Evolutionary conservation across 2,888 invertebrate species (phyloP), one percentile per base, ranked within the genome.

Genomic region (Mythimna pallens): DNA sequence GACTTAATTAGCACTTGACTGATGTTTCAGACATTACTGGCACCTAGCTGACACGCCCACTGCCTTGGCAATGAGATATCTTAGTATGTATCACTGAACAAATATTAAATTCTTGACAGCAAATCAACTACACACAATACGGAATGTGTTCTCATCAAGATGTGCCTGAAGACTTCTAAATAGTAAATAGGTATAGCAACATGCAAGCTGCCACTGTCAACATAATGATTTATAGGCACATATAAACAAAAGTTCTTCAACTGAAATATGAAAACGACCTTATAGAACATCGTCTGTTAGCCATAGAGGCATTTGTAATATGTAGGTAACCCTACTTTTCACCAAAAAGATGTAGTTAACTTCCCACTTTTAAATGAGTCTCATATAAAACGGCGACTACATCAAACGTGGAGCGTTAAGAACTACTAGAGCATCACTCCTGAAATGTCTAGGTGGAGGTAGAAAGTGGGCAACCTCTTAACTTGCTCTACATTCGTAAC

Each of bases 401-500:
- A 25, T 67, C 17, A 57, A 72, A 80, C 25, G 25, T 63, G 36
- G 17, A 69, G 67, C 65, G 22, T 58, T 61, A 57, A 69, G 62
- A 76, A 71, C 76, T 76, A 67, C 59, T 59, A 50, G 25, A 76
- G 65, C 63, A 63, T 73, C 76, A 74, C 74, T 70, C 66, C 70
- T 68, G 58, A 61, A 76, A 65, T 65, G 65, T 81, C 66, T 67
- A 89, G 82, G 83, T 80, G 76, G 83, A 88, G 86, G 83, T 82
- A 76, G 78, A 82, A 81, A 86, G 86, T 83, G 84, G 84, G 88
- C 76, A 66, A 81, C 78, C 91, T 87, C 91, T 93, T 82, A 89
- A 85, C 89, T 82, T 81, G 90, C 85, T 89, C 93, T 84, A 92
- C 88, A 92, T 92, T 89, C 89, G 80, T 76, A 83, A 81, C 84